Evolutionary conservation across 2,113 vertebrate species (phyloP), one percentile per base, ranked within the genome.

Genomic region (Nyctibius bracteatus): DNA sequence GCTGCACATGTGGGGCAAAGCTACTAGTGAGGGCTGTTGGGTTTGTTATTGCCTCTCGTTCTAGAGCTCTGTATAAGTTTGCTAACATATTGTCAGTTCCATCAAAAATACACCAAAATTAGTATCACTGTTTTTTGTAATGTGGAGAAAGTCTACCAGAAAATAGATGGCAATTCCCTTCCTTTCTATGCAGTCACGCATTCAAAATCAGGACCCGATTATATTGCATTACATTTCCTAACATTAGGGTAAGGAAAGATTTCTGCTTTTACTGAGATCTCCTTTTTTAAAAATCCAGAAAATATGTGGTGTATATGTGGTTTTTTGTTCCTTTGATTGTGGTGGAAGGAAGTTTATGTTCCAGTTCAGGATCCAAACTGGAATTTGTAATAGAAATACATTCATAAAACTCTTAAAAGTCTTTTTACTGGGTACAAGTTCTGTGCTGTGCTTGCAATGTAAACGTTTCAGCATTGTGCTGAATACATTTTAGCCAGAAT

Each of bases 1-100:
- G 35, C 33, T 52, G 24, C 21, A 0, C 21, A 6, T 30, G 30
- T 52, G 39, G 37, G 55, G 10, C 31, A 65, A 74, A 83, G 30
- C 21, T 57, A 2, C n/a, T 57, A 7, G 19, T 27, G 25, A 49
- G 58, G 51, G 24, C 24, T 3, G 2, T 35, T 0, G 0, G 35
- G 27, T 46, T 68, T 58, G 43, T 62, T 39, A 44, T 9, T 46
- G 16, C 24, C 31, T 71, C 66, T 83, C 1, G 0, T 21, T 71
- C 44, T 43, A 62, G 19, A 55, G 24, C 43, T 67, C 27, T 51
- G 12, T 24, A 8, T 37, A 72, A 44, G 22, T 68, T 82, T 63
- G 27, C 20, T 0, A 2, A 74, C 13, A 4, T 61, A 51, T 35
- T 31, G 12, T 49, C 27, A 28, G n/a, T 71, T 84, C 49, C 37